Percentiles rank a stretch among this genome's conserved stretches.
These are phyloP conservation scores for Theretra japonica DNA, from an alignment of 2,888 invertebrate species.

Conservation along the genomic window DNA sequence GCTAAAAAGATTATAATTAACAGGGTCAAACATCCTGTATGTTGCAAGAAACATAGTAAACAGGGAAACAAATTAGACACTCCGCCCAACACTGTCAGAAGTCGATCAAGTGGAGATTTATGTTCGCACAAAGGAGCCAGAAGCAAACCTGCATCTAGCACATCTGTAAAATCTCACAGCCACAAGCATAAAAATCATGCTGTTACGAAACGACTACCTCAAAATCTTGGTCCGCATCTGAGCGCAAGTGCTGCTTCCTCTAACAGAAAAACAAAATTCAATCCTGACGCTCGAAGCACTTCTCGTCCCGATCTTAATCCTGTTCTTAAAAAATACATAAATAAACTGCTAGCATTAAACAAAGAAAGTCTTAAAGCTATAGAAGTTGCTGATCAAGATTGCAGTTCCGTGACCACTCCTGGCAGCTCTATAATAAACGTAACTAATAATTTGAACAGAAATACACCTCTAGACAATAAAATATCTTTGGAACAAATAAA, in stretches of 20 bases:
- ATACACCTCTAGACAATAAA: slow-evolving; percentile 52
- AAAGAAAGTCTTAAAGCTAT: slow-evolving; percentile 71
- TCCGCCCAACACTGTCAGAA: slow-evolving; percentile 63
- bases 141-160: slow-evolving; percentile 5
- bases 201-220: neutral
- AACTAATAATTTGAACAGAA: slow-evolving; percentile 58
- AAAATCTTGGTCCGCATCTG: neutral
- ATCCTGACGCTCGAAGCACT: neutral
- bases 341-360: slow-evolving; percentile 69
- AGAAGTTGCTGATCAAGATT: slow-evolving; percentile 74
- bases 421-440: slow-evolving; percentile 76
- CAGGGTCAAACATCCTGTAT: slow-evolving; percentile 35
- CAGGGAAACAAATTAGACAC: slow-evolving; percentile 43
- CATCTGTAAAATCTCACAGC: neutral
- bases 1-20: slow-evolving; percentile 39
- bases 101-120: slow-evolving; percentile 37
- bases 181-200: slow-evolving; percentile 2
- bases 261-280: slow-evolving; percentile 4
- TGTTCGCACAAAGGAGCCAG: slow-evolving; percentile 33
- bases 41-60: slow-evolving; percentile 34
- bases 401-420: slow-evolving; percentile 77
- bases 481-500: slow-evolving; percentile 74
- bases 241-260: neutral
- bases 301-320: slow-evolving; percentile 56
- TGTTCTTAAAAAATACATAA: slow-evolving; percentile 70